Evolutionary conservation across 2,113 vertebrate genomes (phyloP).

Genomic region (Oriolus oriolus): DNA sequence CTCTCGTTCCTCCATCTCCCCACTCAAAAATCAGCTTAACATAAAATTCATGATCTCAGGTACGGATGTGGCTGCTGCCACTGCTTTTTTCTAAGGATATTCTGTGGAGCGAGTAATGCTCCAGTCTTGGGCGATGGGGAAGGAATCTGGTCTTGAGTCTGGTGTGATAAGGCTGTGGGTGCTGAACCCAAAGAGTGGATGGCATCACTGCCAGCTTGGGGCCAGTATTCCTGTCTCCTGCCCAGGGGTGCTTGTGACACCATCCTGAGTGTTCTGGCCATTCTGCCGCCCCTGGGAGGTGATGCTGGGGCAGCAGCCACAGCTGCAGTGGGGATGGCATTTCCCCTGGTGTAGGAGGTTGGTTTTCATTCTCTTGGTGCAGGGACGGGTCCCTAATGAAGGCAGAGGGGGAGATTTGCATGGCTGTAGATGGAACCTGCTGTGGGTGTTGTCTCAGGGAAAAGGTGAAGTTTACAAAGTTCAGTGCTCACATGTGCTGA

Average conservation of each 20-base stretch:
- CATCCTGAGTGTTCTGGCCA: not conserved
- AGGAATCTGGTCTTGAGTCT: not conserved
- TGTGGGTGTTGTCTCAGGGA: not conserved
- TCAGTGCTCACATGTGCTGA: not conserved
- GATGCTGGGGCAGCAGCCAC: not conserved
- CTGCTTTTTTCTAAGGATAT: not conserved
- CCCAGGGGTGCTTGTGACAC: not conserved
- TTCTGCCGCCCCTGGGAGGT: not conserved
- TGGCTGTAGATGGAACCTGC: not conserved
- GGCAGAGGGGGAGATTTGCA: not conserved
- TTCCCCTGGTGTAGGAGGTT: not conserved
- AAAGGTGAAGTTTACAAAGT: not conserved
- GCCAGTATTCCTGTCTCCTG: rapidly evolving
- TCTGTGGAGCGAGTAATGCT: not conserved
- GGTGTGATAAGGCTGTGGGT: not conserved
- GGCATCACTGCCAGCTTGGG: not conserved
- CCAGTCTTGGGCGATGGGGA: not conserved
- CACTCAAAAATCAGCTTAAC: not conserved
- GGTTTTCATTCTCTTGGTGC: not conserved
- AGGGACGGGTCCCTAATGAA: not conserved
- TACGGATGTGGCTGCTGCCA: not conserved
- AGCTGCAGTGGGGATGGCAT: not conserved
- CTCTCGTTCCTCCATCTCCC: not conserved
- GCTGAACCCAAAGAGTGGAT: not conserved
- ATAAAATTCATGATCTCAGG: not conserved